phyloP scores from a whole-genome alignment of 2,888 invertebrate genomes.

The Biston stratarius region DNA sequence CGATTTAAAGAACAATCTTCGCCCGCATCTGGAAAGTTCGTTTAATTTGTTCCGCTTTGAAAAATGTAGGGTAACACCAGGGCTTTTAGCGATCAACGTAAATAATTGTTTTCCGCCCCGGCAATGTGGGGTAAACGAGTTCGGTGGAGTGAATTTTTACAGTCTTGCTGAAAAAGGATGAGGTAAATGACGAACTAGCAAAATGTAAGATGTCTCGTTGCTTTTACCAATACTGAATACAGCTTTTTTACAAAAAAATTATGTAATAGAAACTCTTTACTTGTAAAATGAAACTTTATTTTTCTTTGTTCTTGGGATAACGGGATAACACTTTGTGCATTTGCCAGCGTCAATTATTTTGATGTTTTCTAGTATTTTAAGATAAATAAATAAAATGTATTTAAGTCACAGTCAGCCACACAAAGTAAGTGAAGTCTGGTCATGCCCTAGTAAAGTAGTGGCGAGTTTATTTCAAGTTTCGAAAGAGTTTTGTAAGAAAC shows the following conservation, averaged over 20 bases:
- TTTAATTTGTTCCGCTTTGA: slow-evolving; percentile 50
- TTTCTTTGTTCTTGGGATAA: too few species aligned
- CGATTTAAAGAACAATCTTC: slow-evolving; percentile 23
- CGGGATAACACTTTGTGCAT: too few species aligned
- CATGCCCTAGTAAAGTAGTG: too few species aligned
- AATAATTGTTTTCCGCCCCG: slow-evolving; percentile 60
- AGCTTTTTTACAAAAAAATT: not conserved
- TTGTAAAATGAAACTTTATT: not conserved
- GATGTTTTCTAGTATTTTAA: too few species aligned
- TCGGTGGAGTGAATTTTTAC: slow-evolving; percentile 43
- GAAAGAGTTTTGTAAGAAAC: too few species aligned
- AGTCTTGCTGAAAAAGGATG: slow-evolving; percentile 13
- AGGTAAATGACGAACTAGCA: slow-evolving; percentile 18
- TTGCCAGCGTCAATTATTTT: too few species aligned
- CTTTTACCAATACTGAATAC: not conserved
- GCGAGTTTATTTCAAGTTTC: too few species aligned
- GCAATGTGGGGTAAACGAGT: slow-evolving; percentile 62
- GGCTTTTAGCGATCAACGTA: slow-evolving; percentile 53
- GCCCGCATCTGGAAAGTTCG: slow-evolving; percentile 37
- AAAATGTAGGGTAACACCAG: slow-evolving; percentile 54
- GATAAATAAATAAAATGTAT: too few species aligned
- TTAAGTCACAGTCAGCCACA: too few species aligned
- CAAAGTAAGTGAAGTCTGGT: too few species aligned
- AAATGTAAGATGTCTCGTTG: not conserved
- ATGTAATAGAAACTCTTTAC: not conserved